Conservation (phyloP, 2,888 invertebrate species). For the Poecilus cupreus region DNA sequence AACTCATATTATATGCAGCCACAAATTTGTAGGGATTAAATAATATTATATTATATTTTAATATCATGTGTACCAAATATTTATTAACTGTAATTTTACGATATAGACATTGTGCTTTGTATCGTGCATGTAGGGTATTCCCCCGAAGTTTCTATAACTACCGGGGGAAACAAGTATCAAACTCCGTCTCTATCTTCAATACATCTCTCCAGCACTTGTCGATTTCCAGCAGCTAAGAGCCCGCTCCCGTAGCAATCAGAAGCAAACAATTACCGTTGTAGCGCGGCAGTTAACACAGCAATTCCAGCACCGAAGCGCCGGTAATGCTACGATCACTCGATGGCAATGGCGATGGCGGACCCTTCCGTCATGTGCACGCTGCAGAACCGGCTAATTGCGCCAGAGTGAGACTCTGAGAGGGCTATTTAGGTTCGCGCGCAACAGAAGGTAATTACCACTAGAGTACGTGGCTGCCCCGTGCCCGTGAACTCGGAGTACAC, state of each 20-base stretch:
- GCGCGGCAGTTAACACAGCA: constrained; percentile 12
- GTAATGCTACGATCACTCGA: neutral
- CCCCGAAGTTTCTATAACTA: too few relatives aligned
- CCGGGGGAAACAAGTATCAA: neutral
- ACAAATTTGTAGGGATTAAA: too few relatives aligned
- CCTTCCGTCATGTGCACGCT: constrained; percentile 31
- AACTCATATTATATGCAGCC: too few relatives aligned
- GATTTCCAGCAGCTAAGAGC: neutral
- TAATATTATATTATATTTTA: too few relatives aligned
- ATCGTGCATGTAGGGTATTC: too few relatives aligned
- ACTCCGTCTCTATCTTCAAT: neutral
- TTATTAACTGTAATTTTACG: too few relatives aligned
- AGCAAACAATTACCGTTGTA: constrained; percentile 14
- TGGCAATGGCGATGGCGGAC: constrained; percentile 10
- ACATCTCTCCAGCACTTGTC: neutral
- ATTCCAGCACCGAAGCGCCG: neutral
- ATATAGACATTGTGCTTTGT: too few relatives aligned
- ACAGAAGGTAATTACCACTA: neutral
- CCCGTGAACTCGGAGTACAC: neutral
- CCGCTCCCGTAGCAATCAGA: neutral
- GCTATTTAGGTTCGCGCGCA: neutral
- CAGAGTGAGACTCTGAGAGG: constrained; percentile 7
- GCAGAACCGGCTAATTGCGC: constrained; percentile 37
- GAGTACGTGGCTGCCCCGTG: neutral
- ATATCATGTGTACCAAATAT: too few relatives aligned